A percentile compares a stretch with the other conserved stretches of the same genome.
Evolutionary conservation across 2,888 invertebrate genomes (phyloP).

Genomic region (Meganola albula): DNA sequence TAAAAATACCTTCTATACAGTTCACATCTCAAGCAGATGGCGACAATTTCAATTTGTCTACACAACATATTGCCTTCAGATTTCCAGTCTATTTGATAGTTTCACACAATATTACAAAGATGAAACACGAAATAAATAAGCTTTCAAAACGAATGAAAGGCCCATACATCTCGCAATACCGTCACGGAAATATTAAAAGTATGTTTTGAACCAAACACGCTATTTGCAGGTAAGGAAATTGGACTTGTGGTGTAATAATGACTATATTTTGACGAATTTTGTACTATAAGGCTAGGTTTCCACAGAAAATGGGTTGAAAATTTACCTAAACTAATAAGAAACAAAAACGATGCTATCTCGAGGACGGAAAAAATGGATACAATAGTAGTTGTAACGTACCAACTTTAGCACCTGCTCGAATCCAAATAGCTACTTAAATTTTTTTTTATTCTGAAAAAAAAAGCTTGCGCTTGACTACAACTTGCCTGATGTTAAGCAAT

Average conservation of each 20-base stretch:
- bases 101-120: slow-evolving; percentile 22
- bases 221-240: slow-evolving; percentile 32
- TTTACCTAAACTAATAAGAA: no score
- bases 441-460: no score
- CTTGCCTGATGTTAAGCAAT: no score
- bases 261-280: slow-evolving; percentile 31
- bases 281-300: no score
- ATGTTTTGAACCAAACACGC: slow-evolving; percentile 24
- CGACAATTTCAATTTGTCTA: slow-evolving; percentile 19
- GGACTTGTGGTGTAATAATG: slow-evolving; percentile 26
- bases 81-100: slow-evolving; percentile 23
- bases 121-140: slow-evolving; percentile 30
- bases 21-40: slow-evolving; percentile 6
- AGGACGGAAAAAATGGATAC: no score
- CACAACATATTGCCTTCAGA: slow-evolving; percentile 15
- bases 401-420: no score
- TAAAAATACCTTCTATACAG: slow-evolving; percentile 6
- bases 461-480: no score
- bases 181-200: slow-evolving; percentile 36
- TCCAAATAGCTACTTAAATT: no score
- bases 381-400: no score
- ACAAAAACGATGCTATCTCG: no score
- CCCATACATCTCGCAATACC: slow-evolving; percentile 19
- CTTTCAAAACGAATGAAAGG: slow-evolving; percentile 28
- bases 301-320: no score